Conservation (phyloP, 1,140 invertebrate genomes). For the Diachasmimorpha longicaudata region DNA sequence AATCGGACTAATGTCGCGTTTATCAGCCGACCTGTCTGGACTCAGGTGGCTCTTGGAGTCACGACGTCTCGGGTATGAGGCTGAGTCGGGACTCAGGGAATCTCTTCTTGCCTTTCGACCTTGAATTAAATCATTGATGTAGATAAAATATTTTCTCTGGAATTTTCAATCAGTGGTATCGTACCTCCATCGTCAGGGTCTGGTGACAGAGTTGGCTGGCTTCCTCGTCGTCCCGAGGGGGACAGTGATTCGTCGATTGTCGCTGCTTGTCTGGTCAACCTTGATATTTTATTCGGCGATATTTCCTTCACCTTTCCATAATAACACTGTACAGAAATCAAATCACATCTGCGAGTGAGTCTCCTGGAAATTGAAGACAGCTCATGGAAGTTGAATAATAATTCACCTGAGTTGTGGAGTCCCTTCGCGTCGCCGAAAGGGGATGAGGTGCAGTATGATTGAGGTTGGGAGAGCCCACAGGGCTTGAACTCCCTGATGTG, state of each 20-base stretch:
- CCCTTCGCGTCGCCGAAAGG: constrained; percentile 70
- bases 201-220: constrained; percentile 82
- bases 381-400: not conserved
- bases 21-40: constrained; percentile 76
- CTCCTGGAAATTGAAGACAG: not conserved
- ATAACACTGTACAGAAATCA: constrained; percentile 48
- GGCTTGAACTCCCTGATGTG: constrained; percentile 55
- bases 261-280: constrained; percentile 83
- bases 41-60: constrained; percentile 81
- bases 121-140: constrained; percentile 46
- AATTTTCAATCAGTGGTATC: constrained; percentile 15
- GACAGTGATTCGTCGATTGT: constrained; percentile 86
- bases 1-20: constrained; percentile 74
- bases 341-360: not conserved
- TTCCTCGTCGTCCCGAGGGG: constrained; percentile 72
- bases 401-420: constrained; percentile 81
- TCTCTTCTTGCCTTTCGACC: constrained; percentile 79
- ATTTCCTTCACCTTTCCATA: constrained; percentile 65
- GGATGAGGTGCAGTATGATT: constrained; percentile 68
- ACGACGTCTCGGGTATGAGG: constrained; percentile 69
- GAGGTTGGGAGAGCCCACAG: constrained; percentile 60
- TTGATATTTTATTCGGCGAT: constrained; percentile 70
- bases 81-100: constrained; percentile 86
- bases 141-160: too few relatives aligned
- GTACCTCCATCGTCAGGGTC: constrained; percentile 66